Conservation (phyloP, 1,140 invertebrate species). For the Apis cerana region DNA sequence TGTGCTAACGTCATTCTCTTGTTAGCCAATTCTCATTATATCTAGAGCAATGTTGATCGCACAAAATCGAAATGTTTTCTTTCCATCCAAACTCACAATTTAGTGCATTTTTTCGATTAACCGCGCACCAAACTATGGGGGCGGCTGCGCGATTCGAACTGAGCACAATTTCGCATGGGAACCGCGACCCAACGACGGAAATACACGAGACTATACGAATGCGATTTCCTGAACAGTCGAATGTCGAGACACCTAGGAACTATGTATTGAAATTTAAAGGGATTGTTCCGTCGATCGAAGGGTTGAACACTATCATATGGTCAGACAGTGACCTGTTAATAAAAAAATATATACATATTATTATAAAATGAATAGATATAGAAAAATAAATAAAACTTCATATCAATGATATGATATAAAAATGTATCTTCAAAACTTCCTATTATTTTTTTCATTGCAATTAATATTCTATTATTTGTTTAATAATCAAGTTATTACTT, state of each 20-base stretch:
- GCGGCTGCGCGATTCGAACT: slow-evolving; percentile 76
- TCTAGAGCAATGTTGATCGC: not conserved
- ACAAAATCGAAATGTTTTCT: not conserved
- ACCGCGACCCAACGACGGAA: slow-evolving; percentile 58
- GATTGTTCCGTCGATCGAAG: not conserved
- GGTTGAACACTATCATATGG: slow-evolving; percentile 8
- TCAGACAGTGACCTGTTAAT: slow-evolving; percentile 17
- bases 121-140: slow-evolving; percentile 48
- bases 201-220: slow-evolving; percentile 51
- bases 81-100: not conserved
- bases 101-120: slow-evolving; percentile 22
- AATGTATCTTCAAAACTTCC: not conserved
- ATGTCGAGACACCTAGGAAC: slow-evolving; percentile 11
- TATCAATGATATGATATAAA: too few relatives aligned
- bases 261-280: not conserved
- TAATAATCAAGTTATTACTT: not conserved
- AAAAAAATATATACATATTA: not conserved
- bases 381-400: not conserved
- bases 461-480: not conserved
- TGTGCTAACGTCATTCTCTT: not conserved
- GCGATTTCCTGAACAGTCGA: slow-evolving; percentile 16
- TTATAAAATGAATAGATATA: not conserved
- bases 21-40: not conserved
- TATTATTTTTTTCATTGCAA: not conserved
- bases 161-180: slow-evolving; percentile 70